phyloP scores from a whole-genome alignment of 2,888 invertebrate genomes.

The Mechanitis messenoides region DNA sequence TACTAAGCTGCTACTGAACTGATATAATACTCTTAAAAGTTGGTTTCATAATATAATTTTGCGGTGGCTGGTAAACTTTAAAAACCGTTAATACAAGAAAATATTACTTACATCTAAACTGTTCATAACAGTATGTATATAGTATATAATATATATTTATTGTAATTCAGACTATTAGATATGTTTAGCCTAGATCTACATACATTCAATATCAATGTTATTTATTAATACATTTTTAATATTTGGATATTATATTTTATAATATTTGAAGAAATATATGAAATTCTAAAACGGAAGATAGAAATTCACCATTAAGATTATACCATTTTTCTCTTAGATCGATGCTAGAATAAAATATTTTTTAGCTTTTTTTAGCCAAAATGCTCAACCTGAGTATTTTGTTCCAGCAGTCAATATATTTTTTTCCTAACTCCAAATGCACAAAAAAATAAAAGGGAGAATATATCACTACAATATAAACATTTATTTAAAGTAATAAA shows the following conservation, averaged over 20 bases:
- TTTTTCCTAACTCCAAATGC: too few species aligned
- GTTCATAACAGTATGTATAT: constrained; percentile 3
- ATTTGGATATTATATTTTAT: constrained; percentile 1
- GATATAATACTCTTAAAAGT: not conserved
- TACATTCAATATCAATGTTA: constrained; percentile 3
- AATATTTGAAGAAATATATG: not conserved
- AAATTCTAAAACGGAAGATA: too few species aligned
- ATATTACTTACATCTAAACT: constrained; percentile 3
- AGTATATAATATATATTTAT: constrained; percentile 6
- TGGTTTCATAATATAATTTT: not conserved
- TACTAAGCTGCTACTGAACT: too few species aligned
- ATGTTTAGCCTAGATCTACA: constrained; percentile 5
- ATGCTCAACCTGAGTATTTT: too few species aligned
- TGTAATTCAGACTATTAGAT: constrained; percentile 8
- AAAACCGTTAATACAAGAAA: constrained; percentile 2
- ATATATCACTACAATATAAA: too few species aligned
- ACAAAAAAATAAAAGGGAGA: too few species aligned
- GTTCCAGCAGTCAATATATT: too few species aligned
- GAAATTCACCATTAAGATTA: too few species aligned
- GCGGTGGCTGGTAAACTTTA: constrained; percentile 1
- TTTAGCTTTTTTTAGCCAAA: too few species aligned
- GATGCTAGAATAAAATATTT: too few species aligned
- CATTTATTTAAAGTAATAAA: too few species aligned
- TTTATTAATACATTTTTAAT: not conserved
- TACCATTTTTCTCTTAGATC: too few species aligned